phyloP scores from a whole-genome alignment of 1,140 invertebrate genomes.

The Zaprionus taronus region DNA sequence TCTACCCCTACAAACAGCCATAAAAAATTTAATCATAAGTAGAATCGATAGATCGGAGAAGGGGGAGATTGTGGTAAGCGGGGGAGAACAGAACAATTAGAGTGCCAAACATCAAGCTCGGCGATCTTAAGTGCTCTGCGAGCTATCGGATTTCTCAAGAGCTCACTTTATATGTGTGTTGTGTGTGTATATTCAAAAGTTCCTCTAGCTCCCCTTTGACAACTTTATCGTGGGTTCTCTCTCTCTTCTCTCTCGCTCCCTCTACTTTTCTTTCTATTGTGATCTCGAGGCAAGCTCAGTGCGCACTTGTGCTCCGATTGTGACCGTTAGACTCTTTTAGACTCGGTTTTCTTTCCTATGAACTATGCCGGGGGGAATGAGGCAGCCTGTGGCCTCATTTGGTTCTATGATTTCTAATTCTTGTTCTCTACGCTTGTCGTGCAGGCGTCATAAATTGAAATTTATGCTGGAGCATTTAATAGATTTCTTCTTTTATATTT shows the following conservation, averaged over 20 bases:
- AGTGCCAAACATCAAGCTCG: slow-evolving; percentile 69
- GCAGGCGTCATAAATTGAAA: slow-evolving; percentile 79
- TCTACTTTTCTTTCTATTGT: slow-evolving; percentile 1
- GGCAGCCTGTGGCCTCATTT: slow-evolving; percentile 49
- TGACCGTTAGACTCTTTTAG: slow-evolving; percentile 49
- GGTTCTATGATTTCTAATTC: slow-evolving; percentile 45
- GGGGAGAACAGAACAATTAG: slow-evolving; percentile 51
- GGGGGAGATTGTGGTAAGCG: slow-evolving; percentile 40
- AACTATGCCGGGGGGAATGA: slow-evolving; percentile 10
- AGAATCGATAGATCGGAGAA: slow-evolving; percentile 33
- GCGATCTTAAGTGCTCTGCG: slow-evolving; percentile 69
- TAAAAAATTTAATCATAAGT: slow-evolving; percentile 14
- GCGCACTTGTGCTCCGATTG: slow-evolving; percentile 48
- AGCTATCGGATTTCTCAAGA: slow-evolving; percentile 80
- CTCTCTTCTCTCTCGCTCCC: background rate
- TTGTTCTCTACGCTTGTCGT: background rate
- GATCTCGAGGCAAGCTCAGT: slow-evolving; percentile 63
- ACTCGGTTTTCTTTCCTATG: slow-evolving; percentile 48
- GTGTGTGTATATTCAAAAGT: slow-evolving; percentile 48
- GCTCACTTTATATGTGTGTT: slow-evolving; percentile 15
- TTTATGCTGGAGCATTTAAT: slow-evolving; percentile 80
- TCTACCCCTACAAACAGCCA: slow-evolving; percentile 27
- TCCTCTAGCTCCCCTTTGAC: slow-evolving; percentile 35
- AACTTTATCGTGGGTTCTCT: slow-evolving; percentile 13
- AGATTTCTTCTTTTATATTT: slow-evolving; percentile 71